Base-by-base conservation (phyloP, 1,140 invertebrate species). In the Anagrus nilaparvatae region DNA sequence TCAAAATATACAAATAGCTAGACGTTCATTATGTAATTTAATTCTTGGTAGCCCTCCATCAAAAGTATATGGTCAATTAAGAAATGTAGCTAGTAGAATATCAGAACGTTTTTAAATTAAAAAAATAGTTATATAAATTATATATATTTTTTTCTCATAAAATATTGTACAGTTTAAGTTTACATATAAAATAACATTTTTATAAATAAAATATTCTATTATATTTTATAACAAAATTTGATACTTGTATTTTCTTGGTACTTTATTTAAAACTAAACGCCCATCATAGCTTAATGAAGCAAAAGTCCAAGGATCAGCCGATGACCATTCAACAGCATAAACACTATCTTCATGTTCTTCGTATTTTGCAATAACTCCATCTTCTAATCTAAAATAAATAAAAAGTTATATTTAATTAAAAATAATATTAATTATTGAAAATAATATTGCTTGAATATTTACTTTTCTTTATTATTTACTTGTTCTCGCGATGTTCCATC, bases 341-440 rank as follows among this genome's bases (percentile, higher is more conserved):
- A 98, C 94, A 37, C 90, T 93, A 63, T 99, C 95, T 69, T 98
- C 95, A 64, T 98, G 94, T 53, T 96, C 89, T 61, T 97, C 92
- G 60, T 93, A 96, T 48, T 78, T 86, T 47, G 82, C 82, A 29
- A 95, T 74, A 0, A 87, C 79, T 23, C 84, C 89, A 72, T 92
- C 94, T 50, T 77, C 75, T 44, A 80, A 61, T 53, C 78, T 77
- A 29, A 29, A 40, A 36, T 32, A 29, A 33, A 12, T 19, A 30
- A 23, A 34, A 23, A 12, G 30, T 5, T 19, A 28, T n/a, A n/a
- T n/a, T n/a, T n/a, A n/a, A n/a, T n/a, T n/a, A n/a, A n/a, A 16
- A n/a, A n/a, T n/a, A n/a, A n/a, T n/a, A n/a, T 14, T 10, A 38
- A 14, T 9, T 12, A n/a, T 27, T 14, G 13, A 13, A 38, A 23